These are phyloP conservation scores for Stigmatopora nigra DNA, from an alignment of 2,113 vertebrate genomes.

Conservation along the genomic window DNA sequence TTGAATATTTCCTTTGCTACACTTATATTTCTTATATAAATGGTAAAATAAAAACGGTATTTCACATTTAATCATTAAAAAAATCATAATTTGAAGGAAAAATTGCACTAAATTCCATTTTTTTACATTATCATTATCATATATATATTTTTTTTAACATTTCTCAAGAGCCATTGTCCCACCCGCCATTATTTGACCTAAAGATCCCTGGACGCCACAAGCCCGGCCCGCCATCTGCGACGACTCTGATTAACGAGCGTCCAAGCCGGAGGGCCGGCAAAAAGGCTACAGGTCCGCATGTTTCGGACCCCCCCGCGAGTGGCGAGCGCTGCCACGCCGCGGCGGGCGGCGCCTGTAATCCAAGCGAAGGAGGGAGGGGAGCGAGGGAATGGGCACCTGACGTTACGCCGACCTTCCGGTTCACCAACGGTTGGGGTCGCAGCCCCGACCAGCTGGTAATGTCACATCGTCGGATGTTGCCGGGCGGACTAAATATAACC, in stretches of 20 bases:
- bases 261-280: slow-evolving; percentile 44
- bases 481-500: slow-evolving; percentile 68
- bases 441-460: slow-evolving; percentile 72
- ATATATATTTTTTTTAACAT: no score
- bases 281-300: slow-evolving; percentile 54
- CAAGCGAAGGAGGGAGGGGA: slow-evolving; percentile 30
- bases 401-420: slow-evolving; percentile 58
- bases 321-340: slow-evolving; percentile 37
- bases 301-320: slow-evolving; percentile 47
- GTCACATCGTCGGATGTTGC: slow-evolving; percentile 70
- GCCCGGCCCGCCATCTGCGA: slow-evolving; percentile 61
- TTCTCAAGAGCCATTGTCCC: no score
- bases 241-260: slow-evolving; percentile 71
- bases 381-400: slow-evolving; percentile 4
- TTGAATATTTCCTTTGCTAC: no score
- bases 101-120: background rate
- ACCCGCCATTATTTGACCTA: slow-evolving; percentile 52
- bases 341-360: slow-evolving; percentile 27
- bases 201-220: slow-evolving; percentile 56
- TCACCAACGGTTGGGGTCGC: slow-evolving; percentile 58
- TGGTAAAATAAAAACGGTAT: no score
- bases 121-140: no score
- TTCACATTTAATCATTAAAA: no score
- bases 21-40: no score
- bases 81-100: background rate